A percentile compares a stretch with the other conserved stretches of the same genome.
These are phyloP conservation scores for Drosophila obscura DNA, from an alignment of 1,140 invertebrate species.

Conservation along the genomic window DNA sequence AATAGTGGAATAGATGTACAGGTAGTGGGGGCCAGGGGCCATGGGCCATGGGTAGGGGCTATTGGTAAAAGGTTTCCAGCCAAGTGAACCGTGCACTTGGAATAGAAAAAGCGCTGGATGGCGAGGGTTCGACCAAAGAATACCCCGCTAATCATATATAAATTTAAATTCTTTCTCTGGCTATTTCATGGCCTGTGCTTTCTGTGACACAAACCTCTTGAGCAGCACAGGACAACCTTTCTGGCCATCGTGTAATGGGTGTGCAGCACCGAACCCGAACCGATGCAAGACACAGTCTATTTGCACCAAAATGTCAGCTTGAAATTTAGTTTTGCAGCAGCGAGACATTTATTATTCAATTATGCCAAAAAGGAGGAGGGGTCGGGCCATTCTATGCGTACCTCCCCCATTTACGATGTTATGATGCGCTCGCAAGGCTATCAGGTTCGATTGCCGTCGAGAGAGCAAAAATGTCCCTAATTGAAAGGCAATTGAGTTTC, in stretches of 20 bases:
- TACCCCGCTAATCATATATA: background rate
- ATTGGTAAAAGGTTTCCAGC: slow-evolving; percentile 67
- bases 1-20: slow-evolving; percentile 37
- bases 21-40: slow-evolving; percentile 15
- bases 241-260: slow-evolving; percentile 3
- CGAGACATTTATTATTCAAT: slow-evolving; percentile 64
- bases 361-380: slow-evolving; percentile 30
- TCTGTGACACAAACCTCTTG: background rate
- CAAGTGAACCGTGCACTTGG: slow-evolving; percentile 58
- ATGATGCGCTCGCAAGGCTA: slow-evolving; percentile 3
- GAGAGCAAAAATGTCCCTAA: too few relatives aligned
- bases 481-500: too few relatives aligned
- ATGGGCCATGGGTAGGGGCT: slow-evolving; percentile 7
- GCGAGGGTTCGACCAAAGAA: background rate
- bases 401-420: background rate
- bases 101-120: slow-evolving; percentile 22
- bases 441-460: slow-evolving; percentile 1
- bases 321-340: slow-evolving; percentile 54
- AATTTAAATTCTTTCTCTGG: background rate
- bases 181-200: background rate
- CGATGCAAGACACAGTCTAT: slow-evolving; percentile 9
- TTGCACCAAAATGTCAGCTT: slow-evolving; percentile 49
- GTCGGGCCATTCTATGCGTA: background rate
- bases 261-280: background rate
- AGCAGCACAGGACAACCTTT: too few relatives aligned